Evolutionary conservation across 64 coral and sea anemone species (phyloP).

Genomic region (Porites australiensis): DNA sequence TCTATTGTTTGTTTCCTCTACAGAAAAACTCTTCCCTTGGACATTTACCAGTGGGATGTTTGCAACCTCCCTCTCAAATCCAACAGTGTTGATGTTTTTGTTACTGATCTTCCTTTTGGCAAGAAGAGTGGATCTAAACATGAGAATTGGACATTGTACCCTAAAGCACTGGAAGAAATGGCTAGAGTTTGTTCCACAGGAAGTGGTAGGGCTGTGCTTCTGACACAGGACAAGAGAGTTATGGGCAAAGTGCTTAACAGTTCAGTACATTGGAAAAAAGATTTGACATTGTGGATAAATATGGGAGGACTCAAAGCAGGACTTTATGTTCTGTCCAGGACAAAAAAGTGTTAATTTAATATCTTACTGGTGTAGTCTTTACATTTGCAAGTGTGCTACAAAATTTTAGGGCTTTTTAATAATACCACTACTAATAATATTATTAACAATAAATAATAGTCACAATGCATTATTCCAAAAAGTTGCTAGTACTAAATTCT

Average conservation of each 20-base stretch:
- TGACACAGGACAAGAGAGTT: constrained; percentile 97
- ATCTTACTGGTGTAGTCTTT: no score
- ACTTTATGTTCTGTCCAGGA: constrained; percentile 84
- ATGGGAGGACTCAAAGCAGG: constrained; percentile 95
- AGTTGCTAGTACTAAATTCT: no score
- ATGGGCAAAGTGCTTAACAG: constrained; percentile 69
- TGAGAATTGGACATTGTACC: constrained; percentile 95
- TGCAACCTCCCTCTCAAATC: constrained; percentile 88
- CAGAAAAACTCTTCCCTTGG: constrained; percentile 60
- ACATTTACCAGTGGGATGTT: constrained; percentile 91
- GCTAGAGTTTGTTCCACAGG: constrained; percentile 78
- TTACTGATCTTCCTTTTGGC: constrained; percentile 98
- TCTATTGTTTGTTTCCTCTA: neutral
- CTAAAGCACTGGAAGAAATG: constrained; percentile 85
- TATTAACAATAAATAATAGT: no score
- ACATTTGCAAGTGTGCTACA: no score
- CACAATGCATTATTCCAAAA: no score
- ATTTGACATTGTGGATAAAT: constrained; percentile 95
- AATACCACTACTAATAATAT: no score
- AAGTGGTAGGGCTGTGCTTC: constrained; percentile 84
- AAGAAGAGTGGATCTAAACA: constrained; percentile 96
- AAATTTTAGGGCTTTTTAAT: no score
- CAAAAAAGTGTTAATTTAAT: constrained; percentile 33
- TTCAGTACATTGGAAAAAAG: constrained; percentile 71
- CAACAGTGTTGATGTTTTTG: constrained; percentile 85